phyloP scores from a whole-genome alignment of 2,797 vertebrate species.

The Chloroceryle amazona region DNA sequence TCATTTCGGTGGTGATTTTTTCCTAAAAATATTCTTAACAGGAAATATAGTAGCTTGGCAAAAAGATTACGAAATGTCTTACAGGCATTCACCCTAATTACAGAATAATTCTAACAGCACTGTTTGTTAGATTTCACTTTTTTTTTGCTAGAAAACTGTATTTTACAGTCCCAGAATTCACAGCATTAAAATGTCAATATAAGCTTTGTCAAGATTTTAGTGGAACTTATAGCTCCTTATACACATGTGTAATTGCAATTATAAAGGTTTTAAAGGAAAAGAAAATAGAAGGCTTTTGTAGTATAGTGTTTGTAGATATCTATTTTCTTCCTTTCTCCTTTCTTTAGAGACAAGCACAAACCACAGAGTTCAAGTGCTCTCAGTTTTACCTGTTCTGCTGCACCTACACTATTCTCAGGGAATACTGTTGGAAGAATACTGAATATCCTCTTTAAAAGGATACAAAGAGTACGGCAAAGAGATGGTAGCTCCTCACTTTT shows the following conservation, averaged over 20 bases:
- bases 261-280: neutral
- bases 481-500: neutral
- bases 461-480: neutral
- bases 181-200: neutral
- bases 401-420: neutral
- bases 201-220: neutral
- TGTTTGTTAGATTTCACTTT: neutral
- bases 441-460: neutral
- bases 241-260: neutral
- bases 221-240: neutral
- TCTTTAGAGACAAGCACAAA: neutral
- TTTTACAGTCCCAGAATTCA: neutral
- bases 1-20: neutral
- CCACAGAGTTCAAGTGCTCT: neutral
- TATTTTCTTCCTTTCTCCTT: neutral
- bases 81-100: neutral
- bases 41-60: neutral
- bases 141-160: neutral
- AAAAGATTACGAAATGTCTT: neutral
- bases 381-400: neutral
- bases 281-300: neutral
- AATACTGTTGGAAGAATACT: neutral
- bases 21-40: constrained; percentile 31
- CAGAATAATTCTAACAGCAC: neutral
- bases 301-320: accelerated